Percentiles rank a stretch among this genome's conserved stretches.
Conservation (phyloP, 1,140 invertebrate species). For the Bombyx mandarina region DNA sequence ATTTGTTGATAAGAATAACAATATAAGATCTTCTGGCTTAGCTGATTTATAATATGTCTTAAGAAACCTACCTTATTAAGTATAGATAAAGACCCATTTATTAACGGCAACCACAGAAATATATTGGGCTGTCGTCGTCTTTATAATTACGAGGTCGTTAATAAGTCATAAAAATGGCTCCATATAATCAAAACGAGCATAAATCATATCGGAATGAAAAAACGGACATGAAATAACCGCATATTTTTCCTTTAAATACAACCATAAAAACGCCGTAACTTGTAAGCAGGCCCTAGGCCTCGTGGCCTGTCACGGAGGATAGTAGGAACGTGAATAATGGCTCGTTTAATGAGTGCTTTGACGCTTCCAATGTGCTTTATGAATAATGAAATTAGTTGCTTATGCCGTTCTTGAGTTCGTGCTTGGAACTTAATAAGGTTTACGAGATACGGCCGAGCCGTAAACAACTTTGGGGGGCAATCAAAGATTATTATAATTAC, state of each 20-base stretch:
- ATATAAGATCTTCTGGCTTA: no score
- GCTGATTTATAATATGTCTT: no score
- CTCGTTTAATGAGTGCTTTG: slow-evolving; percentile 64
- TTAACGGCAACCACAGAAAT: slow-evolving; percentile 20
- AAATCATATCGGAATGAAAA: slow-evolving; percentile 53
- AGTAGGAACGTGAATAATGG: slow-evolving; percentile 61
- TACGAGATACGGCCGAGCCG: slow-evolving; percentile 48
- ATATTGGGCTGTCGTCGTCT: slow-evolving; percentile 32
- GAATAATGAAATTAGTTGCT: slow-evolving; percentile 71
- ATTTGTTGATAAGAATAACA: no score
- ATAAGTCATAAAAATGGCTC: slow-evolving; percentile 52
- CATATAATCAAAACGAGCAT: slow-evolving; percentile 59
- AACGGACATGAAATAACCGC: slow-evolving; percentile 49
- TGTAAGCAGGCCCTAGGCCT: slow-evolving; percentile 46
- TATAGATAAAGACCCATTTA: slow-evolving; percentile 17
- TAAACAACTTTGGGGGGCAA: slow-evolving; percentile 46
- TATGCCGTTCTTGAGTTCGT: slow-evolving; percentile 64
- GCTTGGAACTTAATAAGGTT: slow-evolving; percentile 60
- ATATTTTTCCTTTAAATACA: slow-evolving; percentile 58
- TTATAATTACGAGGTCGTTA: slow-evolving; percentile 41
- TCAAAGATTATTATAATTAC: slow-evolving; percentile 33
- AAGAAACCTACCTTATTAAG: not conserved
- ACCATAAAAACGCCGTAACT: slow-evolving; percentile 55
- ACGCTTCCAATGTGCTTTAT: slow-evolving; percentile 69
- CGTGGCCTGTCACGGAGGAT: slow-evolving; percentile 51